Base-by-base conservation (phyloP, 1,140 invertebrate species). In the Drosophila arawakana region DNA sequence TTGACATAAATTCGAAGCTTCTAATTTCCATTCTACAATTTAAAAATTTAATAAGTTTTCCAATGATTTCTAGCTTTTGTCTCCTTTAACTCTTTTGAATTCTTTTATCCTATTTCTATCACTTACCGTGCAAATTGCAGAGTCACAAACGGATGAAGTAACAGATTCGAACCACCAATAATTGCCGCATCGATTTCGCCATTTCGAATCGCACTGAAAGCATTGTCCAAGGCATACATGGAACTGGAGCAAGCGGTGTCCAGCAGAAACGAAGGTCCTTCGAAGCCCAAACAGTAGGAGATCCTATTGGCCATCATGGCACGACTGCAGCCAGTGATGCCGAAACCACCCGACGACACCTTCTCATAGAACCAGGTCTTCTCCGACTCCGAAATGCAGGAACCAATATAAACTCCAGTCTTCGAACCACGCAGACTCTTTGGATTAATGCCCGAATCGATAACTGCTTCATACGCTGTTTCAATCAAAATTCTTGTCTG, bases 221-320 rank as follows among this genome's bases (percentile, higher is more conserved):
- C 98, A 77, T 97, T 95, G 80, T 98, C 95, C 10, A 99, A 81
- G 0, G 97, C 98, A 68, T 96, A 95, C 60, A 98, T 93, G 68
- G 97, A 97, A 34, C 97, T 98, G 49, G 97, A 97, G 93, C 98
- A 99, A 7, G 97, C 97, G 10, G 97, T 96, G 86, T 99, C 98
- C 1, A 98, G 93, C 6, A 96, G 93, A 91, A 96, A 96, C 55
- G 97, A 98, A 0, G 97, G 97, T 35, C 96, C 96, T 68, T 94
- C 94, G 0, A 95, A 83, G 55, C 95, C 95, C 8, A 96, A 80
- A 91, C 94, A 95, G 69, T 96, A 96, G 0, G 97, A 98, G 35
- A 99, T 94, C 59, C 98, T 94, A 90, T 98, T 98, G 1, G 97
- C 96, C 91, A 99, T 94, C 97, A 99, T 98, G 7, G 97, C 96